Evolutionary conservation across 2,113 vertebrate genomes (phyloP).

Genomic region (Rhea americana): DNA sequence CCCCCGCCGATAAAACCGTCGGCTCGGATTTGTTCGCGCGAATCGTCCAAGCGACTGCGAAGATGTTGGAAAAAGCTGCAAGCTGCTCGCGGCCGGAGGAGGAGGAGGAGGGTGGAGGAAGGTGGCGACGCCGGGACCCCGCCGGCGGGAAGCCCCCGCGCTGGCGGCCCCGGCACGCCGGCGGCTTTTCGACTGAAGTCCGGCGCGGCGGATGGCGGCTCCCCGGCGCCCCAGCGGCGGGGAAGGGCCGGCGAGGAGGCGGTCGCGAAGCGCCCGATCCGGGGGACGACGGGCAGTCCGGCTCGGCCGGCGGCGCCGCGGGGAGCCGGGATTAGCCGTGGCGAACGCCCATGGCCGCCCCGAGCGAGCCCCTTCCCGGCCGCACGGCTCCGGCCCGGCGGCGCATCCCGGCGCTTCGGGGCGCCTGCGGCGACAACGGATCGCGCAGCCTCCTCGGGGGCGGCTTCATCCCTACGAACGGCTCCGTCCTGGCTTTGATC

Average conservation of each 20-base stretch:
- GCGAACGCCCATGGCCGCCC: neutral
- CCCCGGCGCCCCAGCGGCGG: neutral
- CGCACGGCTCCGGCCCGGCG: no score
- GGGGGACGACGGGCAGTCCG: constrained; percentile 56
- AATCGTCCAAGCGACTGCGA: neutral
- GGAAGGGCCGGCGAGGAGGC: neutral
- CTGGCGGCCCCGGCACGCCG: neutral
- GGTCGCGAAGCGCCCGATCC: constrained; percentile 68
- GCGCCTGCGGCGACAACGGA: no score
- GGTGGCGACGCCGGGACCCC: neutral
- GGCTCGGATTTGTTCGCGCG: neutral
- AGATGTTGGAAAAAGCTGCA: neutral
- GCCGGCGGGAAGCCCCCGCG: neutral
- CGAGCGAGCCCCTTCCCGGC: neutral
- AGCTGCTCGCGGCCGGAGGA: neutral
- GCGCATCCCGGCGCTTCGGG: no score
- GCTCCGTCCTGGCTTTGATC: constrained; percentile 68
- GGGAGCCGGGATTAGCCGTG: constrained; percentile 28
- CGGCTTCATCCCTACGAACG: constrained; percentile 69
- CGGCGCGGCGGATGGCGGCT: neutral
- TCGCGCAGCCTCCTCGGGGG: constrained; percentile 39
- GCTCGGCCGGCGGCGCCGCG: constrained; percentile 31
- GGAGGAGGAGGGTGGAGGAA: neutral
- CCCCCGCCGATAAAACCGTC: neutral
- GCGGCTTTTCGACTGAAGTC: constrained; percentile 52